Percentiles rank a stretch among this genome's conserved stretches.
Evolutionary conservation across 2,113 vertebrate genomes (phyloP).

Genomic region (Telmatochromis brichardi): DNA sequence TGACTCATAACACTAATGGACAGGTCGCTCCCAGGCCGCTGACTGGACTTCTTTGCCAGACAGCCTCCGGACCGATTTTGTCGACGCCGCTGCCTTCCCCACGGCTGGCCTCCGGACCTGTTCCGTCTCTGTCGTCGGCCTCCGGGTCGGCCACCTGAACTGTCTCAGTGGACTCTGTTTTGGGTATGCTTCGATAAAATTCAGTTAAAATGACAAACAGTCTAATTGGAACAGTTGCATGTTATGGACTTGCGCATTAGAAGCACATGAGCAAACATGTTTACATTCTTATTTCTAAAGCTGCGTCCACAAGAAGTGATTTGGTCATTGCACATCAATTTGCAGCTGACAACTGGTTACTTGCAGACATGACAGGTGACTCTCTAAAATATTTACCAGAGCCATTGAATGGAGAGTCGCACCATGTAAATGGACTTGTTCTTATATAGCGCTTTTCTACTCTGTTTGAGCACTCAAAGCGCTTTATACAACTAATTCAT

Average conservation of each 20-base stretch:
- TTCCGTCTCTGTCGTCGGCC: fast-evolving
- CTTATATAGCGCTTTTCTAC: neutral
- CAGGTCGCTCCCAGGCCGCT: neutral
- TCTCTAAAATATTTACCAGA: neutral
- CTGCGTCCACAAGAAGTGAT: neutral
- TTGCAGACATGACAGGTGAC: neutral
- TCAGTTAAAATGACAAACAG: neutral
- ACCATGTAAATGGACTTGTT: neutral
- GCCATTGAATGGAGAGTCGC: neutral
- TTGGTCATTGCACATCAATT: neutral
- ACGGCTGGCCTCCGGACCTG: neutral
- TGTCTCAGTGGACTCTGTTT: neutral
- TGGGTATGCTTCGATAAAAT: neutral
- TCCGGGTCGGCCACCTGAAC: neutral
- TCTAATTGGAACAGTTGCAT: neutral
- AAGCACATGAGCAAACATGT: neutral
- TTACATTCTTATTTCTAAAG: neutral
- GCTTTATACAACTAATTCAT: neutral
- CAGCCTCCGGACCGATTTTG: neutral
- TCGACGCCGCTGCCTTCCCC: fast-evolving
- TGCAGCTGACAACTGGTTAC: neutral
- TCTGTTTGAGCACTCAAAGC: neutral
- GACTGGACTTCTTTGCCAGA: neutral
- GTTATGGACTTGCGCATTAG: neutral
- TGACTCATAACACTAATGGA: neutral